These are phyloP conservation scores for Xestobium rufovillosum DNA, from an alignment of 2,888 invertebrate species.

Conservation along the genomic window DNA sequence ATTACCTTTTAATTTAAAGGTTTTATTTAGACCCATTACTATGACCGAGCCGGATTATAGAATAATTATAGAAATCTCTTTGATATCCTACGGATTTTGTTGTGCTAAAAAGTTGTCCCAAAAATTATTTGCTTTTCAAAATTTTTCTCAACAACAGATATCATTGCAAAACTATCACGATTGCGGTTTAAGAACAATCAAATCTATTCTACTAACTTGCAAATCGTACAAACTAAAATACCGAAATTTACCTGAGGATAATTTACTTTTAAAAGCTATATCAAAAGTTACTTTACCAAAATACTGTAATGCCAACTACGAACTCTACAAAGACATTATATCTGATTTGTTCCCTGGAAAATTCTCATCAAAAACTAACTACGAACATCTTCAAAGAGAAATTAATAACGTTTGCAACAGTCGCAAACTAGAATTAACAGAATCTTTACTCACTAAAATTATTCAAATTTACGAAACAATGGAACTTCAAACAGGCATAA, in stretches of 20 bases:
- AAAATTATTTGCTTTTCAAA: too few species aligned
- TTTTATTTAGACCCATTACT: conserved; percentile 71
- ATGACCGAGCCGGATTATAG: conserved; percentile 80
- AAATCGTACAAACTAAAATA: conserved; percentile 65
- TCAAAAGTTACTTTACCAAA: conserved; percentile 82
- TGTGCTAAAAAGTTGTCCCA: conserved; percentile 62
- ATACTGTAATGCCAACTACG: conserved; percentile 74
- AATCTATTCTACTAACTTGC: conserved; percentile 72
- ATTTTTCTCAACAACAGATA: conserved; percentile 46
- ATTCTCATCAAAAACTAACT: conserved; percentile 47
- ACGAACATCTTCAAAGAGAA: conserved; percentile 34
- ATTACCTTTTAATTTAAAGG: conserved; percentile 72
- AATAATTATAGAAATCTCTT: conserved; percentile 71
- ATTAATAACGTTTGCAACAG: conserved; percentile 52
- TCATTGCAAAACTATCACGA: conserved; percentile 73
- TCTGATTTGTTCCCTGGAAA: conserved; percentile 81
- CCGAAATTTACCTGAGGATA: conserved; percentile 64
- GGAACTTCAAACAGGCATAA: conserved; percentile 65
- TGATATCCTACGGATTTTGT: conserved; percentile 69
- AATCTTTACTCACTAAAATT: conserved; percentile 66
- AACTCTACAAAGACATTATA: conserved; percentile 72
- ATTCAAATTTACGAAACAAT: conserved; percentile 84
- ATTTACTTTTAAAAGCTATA: conserved; percentile 68
- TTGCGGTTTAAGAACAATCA: conserved; percentile 75
- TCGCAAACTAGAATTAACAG: conserved; percentile 62